Evolutionary conservation across 2,797 vertebrate genomes (phyloP), one percentile per base, ranked within the genome.

Genomic region (Microhierax caerulescens): DNA sequence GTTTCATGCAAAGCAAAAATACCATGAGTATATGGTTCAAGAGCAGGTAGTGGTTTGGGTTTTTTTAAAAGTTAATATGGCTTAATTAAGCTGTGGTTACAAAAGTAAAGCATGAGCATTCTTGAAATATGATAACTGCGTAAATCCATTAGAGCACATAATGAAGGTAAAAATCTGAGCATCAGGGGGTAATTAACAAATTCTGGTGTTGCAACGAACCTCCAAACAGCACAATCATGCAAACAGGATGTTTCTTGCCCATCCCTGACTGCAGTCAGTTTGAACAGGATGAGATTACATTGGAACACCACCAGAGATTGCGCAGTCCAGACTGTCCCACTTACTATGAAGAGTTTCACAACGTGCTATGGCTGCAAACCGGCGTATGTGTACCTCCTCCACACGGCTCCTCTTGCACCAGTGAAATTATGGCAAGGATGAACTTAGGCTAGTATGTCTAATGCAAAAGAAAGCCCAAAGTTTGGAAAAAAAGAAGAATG

Each of bases 401-500:
- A 64, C 32, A 11, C 30, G 69, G 34, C 10, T 80, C 54, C 74
- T 64, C 20, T 51, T 67, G 70, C 34, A 75, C 15, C 50, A 37
- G 19, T 34, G 37, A 43, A 54, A 69, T 87, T 45, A 80, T 7
- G 11, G 30, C 51, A 85, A 75, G 28, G 34, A 74, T 37, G 21
- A 73, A 53, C 73, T 79, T 53, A 90, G 39, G 39, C 28, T 83
- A 41, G 45, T 34, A 20, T 6, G 9, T 65, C 30, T 64, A 83
- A 54, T 0, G 3, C 54, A 64, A 70, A 28, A 75, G 22, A 75
- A 92, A 70, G 18, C 14, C 53, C 68, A 81, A 67, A 87, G 70
- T 34, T 3, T 65, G 88, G 53, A 93, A 95, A 95, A 95, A 61
- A 51, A 25, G 6, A 74, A 51, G 11, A 85, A 60, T 18, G 45